A percentile compares a stretch with the other conserved stretches of the same genome.
phyloP scores from a whole-genome alignment of 1,140 invertebrate species.

The Akabosia matsudoensis region DNA sequence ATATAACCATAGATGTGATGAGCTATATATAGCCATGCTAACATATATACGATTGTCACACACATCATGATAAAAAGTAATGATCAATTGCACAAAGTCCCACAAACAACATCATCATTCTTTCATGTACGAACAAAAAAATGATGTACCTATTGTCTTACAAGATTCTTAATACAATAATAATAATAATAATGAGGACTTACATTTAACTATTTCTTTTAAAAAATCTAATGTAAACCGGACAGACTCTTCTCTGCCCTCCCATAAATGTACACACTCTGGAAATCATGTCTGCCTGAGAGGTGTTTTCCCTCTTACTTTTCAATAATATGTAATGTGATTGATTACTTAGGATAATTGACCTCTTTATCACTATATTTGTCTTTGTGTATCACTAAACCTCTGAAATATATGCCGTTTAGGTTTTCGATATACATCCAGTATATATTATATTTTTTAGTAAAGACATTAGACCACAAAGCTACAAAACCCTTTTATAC shows the following conservation, averaged over 20 bases:
- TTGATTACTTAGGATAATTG: too few relatives aligned
- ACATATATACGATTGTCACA: background rate
- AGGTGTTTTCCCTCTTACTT: too few relatives aligned
- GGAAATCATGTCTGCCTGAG: too few relatives aligned
- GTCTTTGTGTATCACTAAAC: background rate
- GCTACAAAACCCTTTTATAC: too few relatives aligned
- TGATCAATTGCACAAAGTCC: constrained; percentile 16
- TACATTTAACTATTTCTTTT: too few relatives aligned
- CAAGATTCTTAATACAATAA: background rate
- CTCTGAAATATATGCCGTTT: background rate
- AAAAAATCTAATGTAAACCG: too few relatives aligned
- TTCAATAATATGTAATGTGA: too few relatives aligned
- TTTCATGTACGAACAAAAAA: background rate
- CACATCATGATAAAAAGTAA: background rate
- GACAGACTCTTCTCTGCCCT: too few relatives aligned
- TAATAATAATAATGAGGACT: background rate
- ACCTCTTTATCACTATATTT: background rate
- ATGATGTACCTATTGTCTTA: background rate
- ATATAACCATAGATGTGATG: background rate
- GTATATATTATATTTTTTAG: too few relatives aligned
- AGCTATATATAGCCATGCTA: background rate
- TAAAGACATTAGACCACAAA: too few relatives aligned
- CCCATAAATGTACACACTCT: too few relatives aligned
- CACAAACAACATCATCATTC: constrained; percentile 6
- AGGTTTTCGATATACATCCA: background rate